Percentiles rank a stretch among this genome's conserved stretches.
Evolutionary conservation across 2,113 vertebrate genomes (phyloP).

Genomic region (Grammomys dolichurus): DNA sequence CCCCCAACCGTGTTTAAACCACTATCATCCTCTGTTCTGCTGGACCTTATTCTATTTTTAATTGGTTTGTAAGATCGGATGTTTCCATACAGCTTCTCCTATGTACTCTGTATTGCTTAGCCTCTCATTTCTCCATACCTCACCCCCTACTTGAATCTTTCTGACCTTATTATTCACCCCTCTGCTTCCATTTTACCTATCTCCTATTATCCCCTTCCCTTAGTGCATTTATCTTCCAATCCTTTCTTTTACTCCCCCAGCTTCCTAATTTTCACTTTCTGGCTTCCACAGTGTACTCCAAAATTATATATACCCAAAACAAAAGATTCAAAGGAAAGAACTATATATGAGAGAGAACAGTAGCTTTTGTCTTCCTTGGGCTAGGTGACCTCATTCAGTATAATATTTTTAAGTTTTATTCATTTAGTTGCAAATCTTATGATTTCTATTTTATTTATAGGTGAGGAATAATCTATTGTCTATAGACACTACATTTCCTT

Average conservation of each 20-base stretch:
- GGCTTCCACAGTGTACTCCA: neutral
- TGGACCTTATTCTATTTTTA: neutral
- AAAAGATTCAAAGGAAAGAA: neutral
- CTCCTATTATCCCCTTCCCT: neutral
- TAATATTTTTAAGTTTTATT: neutral
- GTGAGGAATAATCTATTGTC: neutral
- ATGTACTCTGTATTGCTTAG: neutral
- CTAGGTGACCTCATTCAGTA: neutral
- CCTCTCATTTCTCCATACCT: neutral
- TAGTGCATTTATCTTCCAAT: neutral
- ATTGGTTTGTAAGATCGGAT: neutral
- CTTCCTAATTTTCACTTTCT: neutral
- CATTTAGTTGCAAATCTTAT: neutral
- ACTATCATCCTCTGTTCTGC: no score
- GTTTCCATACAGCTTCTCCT: neutral
- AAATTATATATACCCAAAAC: neutral
- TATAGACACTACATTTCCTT: neutral
- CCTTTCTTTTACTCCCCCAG: neutral
- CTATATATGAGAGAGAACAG: neutral
- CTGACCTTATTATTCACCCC: neutral
- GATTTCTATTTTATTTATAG: neutral
- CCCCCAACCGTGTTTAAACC: no score
- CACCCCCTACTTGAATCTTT: neutral
- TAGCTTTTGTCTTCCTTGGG: neutral
- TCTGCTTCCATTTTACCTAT: neutral